Percentiles rank a stretch among this genome's conserved stretches.
phyloP scores from a whole-genome alignment of 2,113 vertebrate genomes.

The Petromus typicus region DNA sequence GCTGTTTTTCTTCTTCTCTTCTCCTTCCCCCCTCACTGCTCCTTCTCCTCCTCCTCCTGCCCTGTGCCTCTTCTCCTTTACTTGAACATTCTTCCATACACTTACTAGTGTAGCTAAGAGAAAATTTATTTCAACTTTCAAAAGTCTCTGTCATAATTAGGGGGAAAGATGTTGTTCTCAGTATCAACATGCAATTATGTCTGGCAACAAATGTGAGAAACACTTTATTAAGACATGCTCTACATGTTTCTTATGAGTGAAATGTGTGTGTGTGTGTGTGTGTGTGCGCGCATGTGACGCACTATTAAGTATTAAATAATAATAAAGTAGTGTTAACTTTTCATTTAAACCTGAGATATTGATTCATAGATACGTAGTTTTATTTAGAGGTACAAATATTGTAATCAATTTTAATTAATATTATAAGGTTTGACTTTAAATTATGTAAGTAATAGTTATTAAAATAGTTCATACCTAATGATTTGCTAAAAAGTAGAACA shows the following conservation, averaged over 20 bases:
- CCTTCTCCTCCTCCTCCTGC: not conserved
- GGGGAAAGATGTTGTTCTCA: slow-evolving; percentile 1
- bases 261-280: not conserved
- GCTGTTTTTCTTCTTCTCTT: not conserved
- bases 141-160: slow-evolving; percentile 50
- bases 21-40: too few relatives aligned
- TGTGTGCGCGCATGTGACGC: not conserved
- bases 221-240: slow-evolving; percentile 13
- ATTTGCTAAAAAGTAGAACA: slow-evolving; percentile 27
- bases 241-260: not conserved
- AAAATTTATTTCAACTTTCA: slow-evolving; percentile 41
- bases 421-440: slow-evolving; percentile 38
- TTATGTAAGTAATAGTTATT: not conserved
- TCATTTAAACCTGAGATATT: slow-evolving; percentile 11
- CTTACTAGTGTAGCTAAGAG: not conserved
- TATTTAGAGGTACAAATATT: not conserved
- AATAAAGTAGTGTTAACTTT: slow-evolving; percentile 7
- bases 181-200: slow-evolving; percentile 35
- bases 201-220: slow-evolving; percentile 45
- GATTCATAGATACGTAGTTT: not conserved
- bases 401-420: slow-evolving; percentile 1
- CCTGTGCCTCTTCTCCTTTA: not conserved
- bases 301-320: not conserved
- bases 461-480: not conserved
- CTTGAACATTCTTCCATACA: slow-evolving; percentile 25